phyloP scores from a whole-genome alignment of 2,888 invertebrate genomes.

The Sinodicranocentrus sp. region DNA sequence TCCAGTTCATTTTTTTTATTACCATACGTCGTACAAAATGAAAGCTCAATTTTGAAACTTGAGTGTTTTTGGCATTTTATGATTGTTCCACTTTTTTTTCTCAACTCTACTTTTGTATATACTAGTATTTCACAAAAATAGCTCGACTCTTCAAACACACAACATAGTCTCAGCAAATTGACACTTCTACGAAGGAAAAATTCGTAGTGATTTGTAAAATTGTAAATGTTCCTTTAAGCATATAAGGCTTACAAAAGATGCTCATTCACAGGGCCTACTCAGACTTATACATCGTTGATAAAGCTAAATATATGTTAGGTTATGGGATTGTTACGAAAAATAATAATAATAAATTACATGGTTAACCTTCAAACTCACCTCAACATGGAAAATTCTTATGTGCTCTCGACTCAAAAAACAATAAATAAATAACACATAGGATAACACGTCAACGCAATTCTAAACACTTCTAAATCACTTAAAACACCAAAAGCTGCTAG shows the following conservation, averaged over 20 bases:
- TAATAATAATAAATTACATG: constrained; percentile 11
- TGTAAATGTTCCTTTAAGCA: no score
- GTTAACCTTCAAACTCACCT: no score
- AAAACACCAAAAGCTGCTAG: no score
- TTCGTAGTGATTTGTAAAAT: no score
- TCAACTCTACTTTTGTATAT: neutral
- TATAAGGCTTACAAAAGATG: neutral
- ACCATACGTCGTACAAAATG: constrained; percentile 28
- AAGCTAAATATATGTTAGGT: neutral
- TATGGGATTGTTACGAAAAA: neutral
- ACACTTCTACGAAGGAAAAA: no score
- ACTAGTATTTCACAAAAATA: neutral
- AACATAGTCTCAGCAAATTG: neutral
- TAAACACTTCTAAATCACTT: no score
- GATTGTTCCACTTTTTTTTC: constrained; percentile 31
- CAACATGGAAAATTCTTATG: no score
- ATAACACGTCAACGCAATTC: no score
- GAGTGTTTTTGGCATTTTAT: constrained; percentile 48
- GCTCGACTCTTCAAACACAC: neutral
- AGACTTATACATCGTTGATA: constrained; percentile 28
- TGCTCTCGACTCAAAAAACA: no score
- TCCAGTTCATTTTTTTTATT: no score
- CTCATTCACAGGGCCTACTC: constrained; percentile 27
- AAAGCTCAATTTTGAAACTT: constrained; percentile 57
- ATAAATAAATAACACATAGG: no score